Conservation (phyloP, 2,888 invertebrate species). For the Scrobipalpa costella region DNA sequence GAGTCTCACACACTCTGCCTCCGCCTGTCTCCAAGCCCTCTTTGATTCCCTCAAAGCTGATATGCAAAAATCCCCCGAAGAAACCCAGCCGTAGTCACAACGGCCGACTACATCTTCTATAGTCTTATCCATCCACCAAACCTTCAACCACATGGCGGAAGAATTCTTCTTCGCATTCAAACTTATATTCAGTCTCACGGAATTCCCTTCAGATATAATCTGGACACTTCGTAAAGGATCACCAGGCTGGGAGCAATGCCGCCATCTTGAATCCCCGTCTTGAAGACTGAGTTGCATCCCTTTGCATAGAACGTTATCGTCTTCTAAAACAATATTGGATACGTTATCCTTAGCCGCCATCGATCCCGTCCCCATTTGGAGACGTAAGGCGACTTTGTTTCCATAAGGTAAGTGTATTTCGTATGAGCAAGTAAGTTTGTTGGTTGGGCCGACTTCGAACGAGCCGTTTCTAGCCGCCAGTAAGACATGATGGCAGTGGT, state of each 20-base stretch:
- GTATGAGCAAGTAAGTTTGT: constrained; percentile 84
- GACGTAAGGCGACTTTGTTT: constrained; percentile 83
- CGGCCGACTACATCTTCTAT: constrained; percentile 82
- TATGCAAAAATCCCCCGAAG: constrained; percentile 84
- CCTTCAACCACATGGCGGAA: constrained; percentile 80
- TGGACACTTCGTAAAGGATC: constrained; percentile 81
- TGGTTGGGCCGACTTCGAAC: constrained; percentile 82
- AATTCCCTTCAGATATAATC: constrained; percentile 81
- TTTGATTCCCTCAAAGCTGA: constrained; percentile 80
- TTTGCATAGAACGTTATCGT: constrained; percentile 67
- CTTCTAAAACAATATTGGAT: constrained; percentile 65
- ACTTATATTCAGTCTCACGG: constrained; percentile 74
- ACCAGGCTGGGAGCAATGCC: constrained; percentile 81
- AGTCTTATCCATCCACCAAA: constrained; percentile 84
- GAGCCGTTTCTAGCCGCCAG: constrained; percentile 83
- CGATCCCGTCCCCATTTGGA: constrained; percentile 79
- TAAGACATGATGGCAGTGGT: constrained; percentile 87
- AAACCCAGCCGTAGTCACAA: constrained; percentile 87
- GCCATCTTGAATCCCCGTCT: constrained; percentile 81
- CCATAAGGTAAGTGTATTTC: constrained; percentile 86
- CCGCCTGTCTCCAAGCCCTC: constrained; percentile 85
- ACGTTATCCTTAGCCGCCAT: constrained; percentile 55
- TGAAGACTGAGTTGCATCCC: constrained; percentile 81
- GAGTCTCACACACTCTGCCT: constrained; percentile 82
- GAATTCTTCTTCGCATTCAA: constrained; percentile 64